These are phyloP conservation scores for Mirounga angustirostris DNA, from an alignment of 2,113 vertebrate genomes.

Conservation along the genomic window DNA sequence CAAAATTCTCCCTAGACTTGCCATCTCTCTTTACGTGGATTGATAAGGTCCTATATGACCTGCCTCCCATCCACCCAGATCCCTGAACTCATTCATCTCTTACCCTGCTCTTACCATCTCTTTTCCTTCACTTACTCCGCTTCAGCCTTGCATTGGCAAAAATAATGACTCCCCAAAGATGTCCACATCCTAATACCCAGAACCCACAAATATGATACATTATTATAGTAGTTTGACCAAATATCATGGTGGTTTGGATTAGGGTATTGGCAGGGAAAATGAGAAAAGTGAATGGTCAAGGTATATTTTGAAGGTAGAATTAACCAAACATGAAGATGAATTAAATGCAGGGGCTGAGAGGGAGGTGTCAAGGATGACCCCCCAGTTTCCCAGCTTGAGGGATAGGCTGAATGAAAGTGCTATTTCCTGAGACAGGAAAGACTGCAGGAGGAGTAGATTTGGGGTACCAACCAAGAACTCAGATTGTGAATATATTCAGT, in stretches of 20 bases:
- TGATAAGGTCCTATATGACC: background rate
- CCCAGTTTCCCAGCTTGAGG: background rate
- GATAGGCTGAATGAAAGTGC: background rate
- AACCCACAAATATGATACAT: background rate
- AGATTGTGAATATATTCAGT: constrained; percentile 21
- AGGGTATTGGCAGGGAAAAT: background rate
- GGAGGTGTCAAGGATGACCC: background rate
- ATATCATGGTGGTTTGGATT: background rate
- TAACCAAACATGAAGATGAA: background rate
- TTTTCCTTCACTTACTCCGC: background rate
- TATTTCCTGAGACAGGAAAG: background rate
- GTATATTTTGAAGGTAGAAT: background rate
- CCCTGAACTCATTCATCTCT: background rate
- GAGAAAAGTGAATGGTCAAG: background rate
- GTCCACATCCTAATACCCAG: background rate
- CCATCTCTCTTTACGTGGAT: background rate
- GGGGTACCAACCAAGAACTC: background rate
- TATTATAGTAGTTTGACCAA: background rate
- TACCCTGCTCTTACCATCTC: background rate
- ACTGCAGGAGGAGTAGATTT: background rate
- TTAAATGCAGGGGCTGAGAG: background rate
- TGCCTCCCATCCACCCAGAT: background rate
- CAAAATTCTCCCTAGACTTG: background rate
- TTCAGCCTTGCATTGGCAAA: background rate
- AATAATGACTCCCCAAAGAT: background rate